Evolutionary conservation across 2,888 invertebrate species (phyloP), one percentile per base, ranked within the genome.

Genomic region (Cryptosula pallasiana): DNA sequence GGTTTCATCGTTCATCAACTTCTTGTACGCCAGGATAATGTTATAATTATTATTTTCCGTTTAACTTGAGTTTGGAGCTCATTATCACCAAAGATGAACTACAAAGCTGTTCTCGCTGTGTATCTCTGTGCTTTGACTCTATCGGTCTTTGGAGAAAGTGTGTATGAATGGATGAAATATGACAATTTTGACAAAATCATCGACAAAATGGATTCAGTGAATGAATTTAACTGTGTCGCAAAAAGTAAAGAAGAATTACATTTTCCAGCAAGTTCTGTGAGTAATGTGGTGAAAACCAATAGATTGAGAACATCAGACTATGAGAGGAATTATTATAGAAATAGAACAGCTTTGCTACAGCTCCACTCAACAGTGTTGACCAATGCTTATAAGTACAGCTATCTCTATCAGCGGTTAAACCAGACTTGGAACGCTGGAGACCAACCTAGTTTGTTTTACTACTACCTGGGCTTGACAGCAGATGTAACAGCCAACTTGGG

Each of bases 381-480:
- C 83, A 87, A 97, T 78, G 94, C 95, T 0, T 97, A 95, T 85
- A 97, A 93, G 85, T 83, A 77, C 74, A 81, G 79, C 74, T 80
- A 79, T 72, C 78, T 81, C 63, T 80, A 78, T 69, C 81, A 80
- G 71, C 76, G 77, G 71, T 76, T 80, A 70, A 82, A 81, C 74
- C 75, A 78, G 25, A 77, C 80, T 0, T 69, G 75, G 13, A 74
- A 76, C 34, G 94, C 84, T 81, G 93, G 94, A 79, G 93, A 94
- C 0, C 96, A 97, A 86, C 97, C 97, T 0, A 97, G 97, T 72
- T 93, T 98, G 91, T 94, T 96, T 94, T 97, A 97, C 82, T 95
- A 95, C 81, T 95, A 95, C 82, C 86, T 97, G 58, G 95, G 96
- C 0, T 91, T 94, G 0, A 92, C 95, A 0, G 95, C 98, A 0